Percentiles rank a stretch among this genome's conserved stretches.
These are phyloP conservation scores for Caenorhabditis macrosperma DNA, from an alignment of 2,888 invertebrate species.

Conservation along the genomic window DNA sequence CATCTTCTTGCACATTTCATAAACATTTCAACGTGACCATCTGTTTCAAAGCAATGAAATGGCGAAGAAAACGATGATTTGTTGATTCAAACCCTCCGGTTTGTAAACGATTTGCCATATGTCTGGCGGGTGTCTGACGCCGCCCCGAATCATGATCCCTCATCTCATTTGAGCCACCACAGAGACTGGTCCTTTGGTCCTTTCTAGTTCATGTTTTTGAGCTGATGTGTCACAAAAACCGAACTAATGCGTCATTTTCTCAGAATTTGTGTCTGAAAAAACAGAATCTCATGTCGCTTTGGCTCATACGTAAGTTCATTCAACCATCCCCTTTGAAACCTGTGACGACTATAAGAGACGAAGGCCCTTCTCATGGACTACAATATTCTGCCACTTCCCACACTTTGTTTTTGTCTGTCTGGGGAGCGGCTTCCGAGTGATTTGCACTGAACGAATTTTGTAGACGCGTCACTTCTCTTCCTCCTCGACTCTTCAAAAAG, in stretches of 20 bases:
- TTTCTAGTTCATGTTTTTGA: conserved; percentile 33
- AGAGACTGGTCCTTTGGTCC: conserved; percentile 1
- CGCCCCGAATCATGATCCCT: conserved; percentile 7
- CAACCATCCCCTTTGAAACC: not conserved
- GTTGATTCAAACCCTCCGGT: conserved; percentile 10
- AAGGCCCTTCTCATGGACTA: too few species aligned
- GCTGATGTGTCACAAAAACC: not conserved
- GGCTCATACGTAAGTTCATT: conserved; percentile 1
- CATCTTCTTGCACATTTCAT: conserved; percentile 2
- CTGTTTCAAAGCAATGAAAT: conserved; percentile 29
- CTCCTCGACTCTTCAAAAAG: not conserved
- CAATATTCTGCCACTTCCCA: not conserved
- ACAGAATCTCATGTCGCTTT: not conserved
- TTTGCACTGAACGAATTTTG: not conserved
- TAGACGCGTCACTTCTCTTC: not conserved
- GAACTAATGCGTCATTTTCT: conserved; percentile 20
- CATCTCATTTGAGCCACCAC: not conserved
- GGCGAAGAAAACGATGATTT: not conserved
- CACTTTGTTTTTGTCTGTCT: conserved; percentile 6
- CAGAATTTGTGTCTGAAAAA: not conserved
- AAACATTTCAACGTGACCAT: conserved; percentile 28
- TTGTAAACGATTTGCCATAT: conserved; percentile 39
- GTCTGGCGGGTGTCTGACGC: not conserved
- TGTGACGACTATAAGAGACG: too few species aligned
- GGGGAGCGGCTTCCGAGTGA: not conserved